Evolutionary conservation across 2,113 vertebrate species (phyloP).

Genomic region (Megaleporinus macrocephalus): DNA sequence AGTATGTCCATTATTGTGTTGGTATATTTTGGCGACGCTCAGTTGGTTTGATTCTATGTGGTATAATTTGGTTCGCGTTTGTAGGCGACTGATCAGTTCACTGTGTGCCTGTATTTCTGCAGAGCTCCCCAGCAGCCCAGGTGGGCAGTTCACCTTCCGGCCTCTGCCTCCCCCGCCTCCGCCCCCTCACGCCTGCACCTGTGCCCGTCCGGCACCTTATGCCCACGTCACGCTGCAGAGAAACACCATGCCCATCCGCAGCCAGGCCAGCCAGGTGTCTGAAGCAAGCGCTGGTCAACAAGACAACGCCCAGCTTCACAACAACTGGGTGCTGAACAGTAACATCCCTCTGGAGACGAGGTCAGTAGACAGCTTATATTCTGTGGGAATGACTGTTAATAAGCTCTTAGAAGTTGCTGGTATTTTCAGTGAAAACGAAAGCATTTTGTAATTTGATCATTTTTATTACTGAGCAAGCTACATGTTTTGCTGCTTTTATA

Average conservation of each 20-base stretch:
- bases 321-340: conserved; percentile 98
- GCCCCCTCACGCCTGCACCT: conserved; percentile 92
- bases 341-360: conserved; percentile 97
- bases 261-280: conserved; percentile 86
- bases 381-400: background rate
- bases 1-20: background rate
- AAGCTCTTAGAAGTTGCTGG: too few relatives aligned
- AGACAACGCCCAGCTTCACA: conserved; percentile 88
- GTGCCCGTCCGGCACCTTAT: conserved; percentile 85
- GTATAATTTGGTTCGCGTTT: background rate
- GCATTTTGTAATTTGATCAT: too few relatives aligned
- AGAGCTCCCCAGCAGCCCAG: conserved; percentile 91
- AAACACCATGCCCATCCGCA: conserved; percentile 91
- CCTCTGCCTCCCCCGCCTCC: conserved; percentile 91
- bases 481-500: too few relatives aligned
- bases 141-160: conserved; percentile 94
- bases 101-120: conserved; percentile 35
- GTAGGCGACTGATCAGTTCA: background rate
- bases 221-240: conserved; percentile 89
- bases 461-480: too few relatives aligned
- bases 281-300: conserved; percentile 78
- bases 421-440: too few relatives aligned
- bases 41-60: background rate
- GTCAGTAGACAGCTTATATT: conserved; percentile 67
- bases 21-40: background rate